Conservation (phyloP, 2,888 invertebrate genomes). For the Phengaris arion region DNA sequence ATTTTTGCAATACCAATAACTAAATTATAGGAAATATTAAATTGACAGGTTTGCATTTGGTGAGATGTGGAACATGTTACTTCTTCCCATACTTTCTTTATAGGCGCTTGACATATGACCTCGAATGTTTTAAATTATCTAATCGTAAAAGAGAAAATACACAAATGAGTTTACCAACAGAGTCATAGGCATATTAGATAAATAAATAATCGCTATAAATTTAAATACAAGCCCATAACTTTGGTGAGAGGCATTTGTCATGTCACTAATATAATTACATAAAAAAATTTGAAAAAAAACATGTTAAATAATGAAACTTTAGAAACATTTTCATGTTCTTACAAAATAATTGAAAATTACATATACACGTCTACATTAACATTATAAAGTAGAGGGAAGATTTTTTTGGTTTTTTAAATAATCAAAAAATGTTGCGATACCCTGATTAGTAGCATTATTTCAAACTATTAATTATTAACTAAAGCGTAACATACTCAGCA, state of each 20-base stretch:
- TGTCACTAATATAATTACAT: background rate
- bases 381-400: too few relatives aligned
- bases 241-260: background rate
- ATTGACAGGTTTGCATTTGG: background rate
- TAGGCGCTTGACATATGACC: background rate
- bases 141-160: slow-evolving; percentile 2
- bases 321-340: too few relatives aligned
- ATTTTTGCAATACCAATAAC: background rate
- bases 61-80: background rate
- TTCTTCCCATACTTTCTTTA: background rate
- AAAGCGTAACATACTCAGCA: background rate
- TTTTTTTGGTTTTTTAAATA: too few relatives aligned
- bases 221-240: background rate
- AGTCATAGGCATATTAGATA: background rate
- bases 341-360: too few relatives aligned
- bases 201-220: background rate
- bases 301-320: too few relatives aligned
- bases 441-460: too few relatives aligned
- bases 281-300: too few relatives aligned
- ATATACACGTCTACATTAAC: too few relatives aligned
- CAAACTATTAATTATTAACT: too few relatives aligned
- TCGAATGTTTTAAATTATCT: background rate
- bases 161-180: background rate
- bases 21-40: slow-evolving; percentile 6
- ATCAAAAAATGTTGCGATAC: too few relatives aligned